Base-by-base conservation (phyloP, 2,113 vertebrate species). In the Notiomystis cincta region DNA sequence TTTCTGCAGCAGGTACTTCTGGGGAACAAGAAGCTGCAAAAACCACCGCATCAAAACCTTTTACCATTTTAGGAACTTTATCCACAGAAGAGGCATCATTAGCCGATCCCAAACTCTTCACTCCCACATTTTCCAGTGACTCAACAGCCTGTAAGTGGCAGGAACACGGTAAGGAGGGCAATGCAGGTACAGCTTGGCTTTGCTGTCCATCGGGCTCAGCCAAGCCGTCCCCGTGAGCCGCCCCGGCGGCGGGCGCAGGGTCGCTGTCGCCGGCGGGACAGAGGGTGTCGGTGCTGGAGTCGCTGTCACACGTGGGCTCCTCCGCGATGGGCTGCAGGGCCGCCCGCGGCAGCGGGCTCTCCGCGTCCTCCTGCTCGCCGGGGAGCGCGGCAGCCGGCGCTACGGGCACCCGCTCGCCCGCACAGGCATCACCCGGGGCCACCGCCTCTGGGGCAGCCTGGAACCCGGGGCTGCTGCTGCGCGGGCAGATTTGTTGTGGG, bases 1-100 rank as follows among this genome's bases (percentile, higher is more conserved):
- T 60, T 78, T 75, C 73, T 17, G 65, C 0, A 0, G 67, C 15
- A 38, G 50, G 54, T 33, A 85, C 61, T 62, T 81, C 76, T n/a
- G 24, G 10, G 6, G 51, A 61, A 79, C 51, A 95, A 82, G 73
- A 61, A 31, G 47, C 40, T 8, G 78, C 15, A 60, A 93, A 91
- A 82, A 93, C 37, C 37, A 96, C 94, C 0, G 65, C 92, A 84
- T 86, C 83, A 1, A 95, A 90, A 81, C 91, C 89, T 83, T 54
- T 94, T 30, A 97, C 91, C 37, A 9, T 94, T 61, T 97, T 88
- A 13, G 97, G 93, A 94, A 92, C 87, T 33, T 97, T 72, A 77
- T 96, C 95, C 87, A 81, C 91, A 35, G 96, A 83, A 17, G 23
- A 84, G 35, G 82, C 95, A n/a, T 91, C 93, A 13, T 67, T 53